Evolutionary conservation across 2,888 invertebrate genomes (phyloP), one percentile per base, ranked within the genome.

Genomic region (Nudaria mundana): DNA sequence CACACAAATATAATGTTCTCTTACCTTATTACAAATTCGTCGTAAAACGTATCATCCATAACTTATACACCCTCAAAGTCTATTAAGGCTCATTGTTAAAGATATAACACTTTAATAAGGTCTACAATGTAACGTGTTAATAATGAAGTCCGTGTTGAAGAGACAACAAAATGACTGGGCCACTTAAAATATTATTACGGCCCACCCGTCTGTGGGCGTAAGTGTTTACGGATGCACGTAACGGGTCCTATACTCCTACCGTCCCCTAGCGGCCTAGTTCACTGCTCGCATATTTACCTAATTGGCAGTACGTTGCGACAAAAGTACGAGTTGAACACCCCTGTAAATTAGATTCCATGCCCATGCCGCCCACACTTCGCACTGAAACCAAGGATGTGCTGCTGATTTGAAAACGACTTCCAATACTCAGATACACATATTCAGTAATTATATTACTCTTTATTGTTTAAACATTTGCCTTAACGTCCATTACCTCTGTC

Each of bases 231-330:
- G 72, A 76, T 76, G 77, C 78, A 76, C 72, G 73, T 72, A 76
- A 71, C 76, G 71, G 60, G 61, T 57, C 63, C 58, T n/a, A n/a
- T n/a, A n/a, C n/a, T n/a, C n/a, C n/a, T 37, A 40, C 52, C 44
- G 52, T 41, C 39, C 54, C 29, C 61, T 58, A 39, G 41, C 43
- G 38, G 54, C 46, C 40, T 48, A 52, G 56, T 48, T 59, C 64
- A 54, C 59, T 55, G 53, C 49, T 54, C 60, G 63, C 77, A 71
- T 82, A 82, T 87, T 85, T 85, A 81, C 79, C 77, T 87, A 86
- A 86, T 86, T 86, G 86, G 74, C 73, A 76, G 69, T 73, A 69
- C 73, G 60, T 71, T 75, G 74, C 76, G 80, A 85, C 84, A 84
- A 85, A 84, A 84, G 79, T 81, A 76, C 79, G 70, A 63, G 65